Base-by-base conservation (phyloP, 2,888 invertebrate genomes). In the Malthinus seriepunctatus region DNA sequence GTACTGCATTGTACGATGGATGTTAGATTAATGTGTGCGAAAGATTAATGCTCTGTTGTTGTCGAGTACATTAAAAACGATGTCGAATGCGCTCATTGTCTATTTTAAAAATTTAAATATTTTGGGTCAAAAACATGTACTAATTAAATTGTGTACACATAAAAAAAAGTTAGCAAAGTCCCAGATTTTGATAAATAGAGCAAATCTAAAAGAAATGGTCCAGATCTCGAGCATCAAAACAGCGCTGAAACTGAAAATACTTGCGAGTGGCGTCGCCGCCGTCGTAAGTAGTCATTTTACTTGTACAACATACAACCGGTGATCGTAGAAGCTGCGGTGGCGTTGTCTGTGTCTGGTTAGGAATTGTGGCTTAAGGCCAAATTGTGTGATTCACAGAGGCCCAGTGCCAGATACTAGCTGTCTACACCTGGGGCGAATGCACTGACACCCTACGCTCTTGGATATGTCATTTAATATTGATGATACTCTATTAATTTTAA, bases 331-430 rank as follows among this genome's bases (percentile, higher is more conserved):
- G 56, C 56, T 61, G 64, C 67, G 65, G 67, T 64, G 63, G 65
- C 67, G 69, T 61, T 65, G 67, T 64, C 67, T 67, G 69, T 73
- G 72, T 72, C 73, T 69, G 58, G 66, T 72, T 69, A 59, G 65
- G 47, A 60, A 70, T 67, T 66, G 63, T 68, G 69, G 67, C 68
- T 60, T 66, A 60, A 48, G 67, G 69, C 69, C 67, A 67, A 59
- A 38, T 35, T 11, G 33, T 63, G 69, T 74, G 73, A 74, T 69
- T 74, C 73, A 73, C 64, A 69, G 39, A 69, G 71, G 71, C 70
- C 62, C 56, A 45, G 54, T 65, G 70, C 72, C 73, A 74, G 70
- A 59, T 37, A 46, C 42, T 50, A 39, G 65, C 62, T 68, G 69
- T 71, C 71, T 73, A 68, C 67, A 67, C 68, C 68, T 68, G 66